phyloP scores from a whole-genome alignment of 2,113 vertebrate species.

The Todiramphus saurophagus region DNA sequence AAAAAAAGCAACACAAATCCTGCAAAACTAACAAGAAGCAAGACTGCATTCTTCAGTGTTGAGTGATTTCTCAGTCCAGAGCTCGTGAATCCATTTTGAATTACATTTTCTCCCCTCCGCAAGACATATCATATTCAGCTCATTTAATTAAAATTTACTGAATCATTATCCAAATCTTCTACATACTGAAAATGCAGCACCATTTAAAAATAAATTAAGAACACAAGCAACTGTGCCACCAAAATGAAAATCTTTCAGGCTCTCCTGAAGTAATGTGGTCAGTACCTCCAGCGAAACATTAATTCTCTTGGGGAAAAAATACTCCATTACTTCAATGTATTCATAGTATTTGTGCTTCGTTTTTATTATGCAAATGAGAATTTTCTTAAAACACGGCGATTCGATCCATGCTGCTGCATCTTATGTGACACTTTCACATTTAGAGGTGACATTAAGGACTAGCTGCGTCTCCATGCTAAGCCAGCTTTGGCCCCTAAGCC shows the following conservation, averaged over 20 bases:
- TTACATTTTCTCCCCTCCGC: background rate
- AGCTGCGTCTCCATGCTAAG: background rate
- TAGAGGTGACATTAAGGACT: background rate
- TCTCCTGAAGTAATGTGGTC: background rate
- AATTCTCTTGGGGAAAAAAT: background rate
- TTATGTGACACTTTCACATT: background rate
- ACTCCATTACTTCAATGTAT: no score
- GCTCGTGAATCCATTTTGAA: constrained; percentile 12
- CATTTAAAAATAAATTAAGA: constrained; percentile 56
- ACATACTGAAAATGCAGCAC: background rate
- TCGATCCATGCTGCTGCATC: background rate
- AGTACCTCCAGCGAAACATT: background rate
- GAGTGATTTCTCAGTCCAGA: background rate
- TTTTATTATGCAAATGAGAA: background rate
- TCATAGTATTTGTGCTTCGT: background rate
- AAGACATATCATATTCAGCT: constrained; percentile 35
- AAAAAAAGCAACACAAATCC: background rate
- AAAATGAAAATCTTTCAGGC: constrained; percentile 14
- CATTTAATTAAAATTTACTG: constrained; percentile 71
- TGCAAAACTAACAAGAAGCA: background rate
- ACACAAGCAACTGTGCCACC: background rate
- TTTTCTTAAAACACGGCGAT: background rate
- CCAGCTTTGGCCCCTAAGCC: background rate
- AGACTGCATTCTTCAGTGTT: background rate
- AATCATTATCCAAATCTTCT: constrained; percentile 51